These are phyloP conservation scores for Bovichtus diacanthus DNA, from an alignment of 2,797 vertebrate species.

Conservation along the genomic window DNA sequence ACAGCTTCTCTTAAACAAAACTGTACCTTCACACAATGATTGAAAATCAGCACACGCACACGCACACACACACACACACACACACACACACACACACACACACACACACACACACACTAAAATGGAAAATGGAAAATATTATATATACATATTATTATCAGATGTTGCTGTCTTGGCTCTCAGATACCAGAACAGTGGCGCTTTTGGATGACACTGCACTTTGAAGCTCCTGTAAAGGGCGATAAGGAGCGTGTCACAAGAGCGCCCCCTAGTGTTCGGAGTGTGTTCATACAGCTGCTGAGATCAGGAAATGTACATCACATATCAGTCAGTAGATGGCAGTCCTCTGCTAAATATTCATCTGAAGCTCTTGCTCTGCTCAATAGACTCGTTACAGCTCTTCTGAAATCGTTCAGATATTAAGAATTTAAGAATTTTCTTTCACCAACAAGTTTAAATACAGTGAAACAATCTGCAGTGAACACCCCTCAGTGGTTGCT, in stretches of 20 bases:
- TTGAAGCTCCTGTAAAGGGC: neutral
- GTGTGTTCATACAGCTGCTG: conserved; percentile 35
- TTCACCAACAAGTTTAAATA: neutral
- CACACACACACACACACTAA: neutral
- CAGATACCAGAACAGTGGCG: neutral
- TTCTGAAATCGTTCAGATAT: no score
- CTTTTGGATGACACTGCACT: neutral
- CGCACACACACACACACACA: neutral
- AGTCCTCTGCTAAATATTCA: conserved; percentile 32
- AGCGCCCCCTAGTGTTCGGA: conserved; percentile 53
- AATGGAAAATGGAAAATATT: neutral
- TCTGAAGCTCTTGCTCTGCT: neutral
- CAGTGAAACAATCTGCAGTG: neutral
- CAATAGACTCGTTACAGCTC: neutral
- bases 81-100: no score
- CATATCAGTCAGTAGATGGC: conserved; percentile 68
- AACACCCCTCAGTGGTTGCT: neutral
- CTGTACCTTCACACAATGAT: no score
- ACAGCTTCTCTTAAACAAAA: neutral
- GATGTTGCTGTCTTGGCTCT: neutral
- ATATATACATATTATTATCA: no score
- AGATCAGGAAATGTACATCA: neutral
- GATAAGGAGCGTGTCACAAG: neutral
- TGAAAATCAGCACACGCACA: neutral
- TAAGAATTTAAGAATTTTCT: no score